phyloP scores from a whole-genome alignment of 1,140 invertebrate genomes.

The Colletes gigas region DNA sequence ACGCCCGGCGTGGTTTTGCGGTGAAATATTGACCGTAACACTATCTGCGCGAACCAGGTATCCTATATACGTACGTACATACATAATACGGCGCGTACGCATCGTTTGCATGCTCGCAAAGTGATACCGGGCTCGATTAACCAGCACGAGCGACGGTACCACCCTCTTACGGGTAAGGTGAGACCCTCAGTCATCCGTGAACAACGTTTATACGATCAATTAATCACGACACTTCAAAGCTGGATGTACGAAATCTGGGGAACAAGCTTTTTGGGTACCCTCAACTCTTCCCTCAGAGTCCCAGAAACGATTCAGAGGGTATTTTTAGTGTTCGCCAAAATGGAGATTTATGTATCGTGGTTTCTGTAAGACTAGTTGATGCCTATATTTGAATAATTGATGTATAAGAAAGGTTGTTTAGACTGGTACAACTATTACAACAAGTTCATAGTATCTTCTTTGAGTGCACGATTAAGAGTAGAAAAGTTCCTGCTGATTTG shows the following conservation, averaged over 20 bases:
- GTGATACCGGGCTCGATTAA: constrained; percentile 53
- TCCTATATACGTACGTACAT: neutral
- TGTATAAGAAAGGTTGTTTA: too few species aligned
- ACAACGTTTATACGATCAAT: constrained; percentile 34
- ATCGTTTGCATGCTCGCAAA: constrained; percentile 42
- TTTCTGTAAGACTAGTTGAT: too few species aligned
- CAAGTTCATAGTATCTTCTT: too few species aligned
- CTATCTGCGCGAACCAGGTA: constrained; percentile 48
- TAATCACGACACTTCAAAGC: constrained; percentile 24
- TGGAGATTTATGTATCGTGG: too few species aligned
- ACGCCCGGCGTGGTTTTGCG: constrained; percentile 16
- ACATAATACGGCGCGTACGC: constrained; percentile 27
- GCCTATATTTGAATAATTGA: too few species aligned
- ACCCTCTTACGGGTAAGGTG: constrained; percentile 23
- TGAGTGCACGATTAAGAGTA: too few species aligned
- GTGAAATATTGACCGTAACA: constrained; percentile 53
- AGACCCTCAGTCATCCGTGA: constrained; percentile 20
- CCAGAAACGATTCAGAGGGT: too few species aligned
- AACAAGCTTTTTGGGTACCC: too few species aligned
- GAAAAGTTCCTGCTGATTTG: too few species aligned
- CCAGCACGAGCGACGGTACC: constrained; percentile 9
- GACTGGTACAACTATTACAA: too few species aligned
- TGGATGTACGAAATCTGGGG: neutral
- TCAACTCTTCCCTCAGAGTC: too few species aligned
- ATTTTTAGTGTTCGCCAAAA: too few species aligned